Base-by-base conservation (phyloP, 2,113 vertebrate genomes). In the Amblyopsis rosae region DNA sequence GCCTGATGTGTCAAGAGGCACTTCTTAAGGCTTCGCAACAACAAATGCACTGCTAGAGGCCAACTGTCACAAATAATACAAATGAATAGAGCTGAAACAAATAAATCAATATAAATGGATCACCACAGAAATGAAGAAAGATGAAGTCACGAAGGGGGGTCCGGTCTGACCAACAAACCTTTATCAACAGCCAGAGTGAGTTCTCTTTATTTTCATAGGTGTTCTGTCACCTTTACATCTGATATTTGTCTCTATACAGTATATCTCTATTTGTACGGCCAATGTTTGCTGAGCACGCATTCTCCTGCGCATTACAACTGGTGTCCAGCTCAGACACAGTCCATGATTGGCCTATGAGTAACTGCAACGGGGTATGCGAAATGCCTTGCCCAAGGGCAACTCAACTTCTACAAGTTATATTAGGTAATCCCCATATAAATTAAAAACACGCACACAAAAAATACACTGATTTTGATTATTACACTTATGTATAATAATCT, bases 1-100 rank as follows among this genome's bases (percentile, higher is more conserved):
- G 50, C 59, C 64, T 72, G 80, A 76, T n/a, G 41, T 76, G 81
- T 89, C 81, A 81, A 89, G 77, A 82, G 80, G 70, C 79, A 77
- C 80, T 82, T 82, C 72, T 60, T 49, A 55, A 56, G 55, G 68
- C 77, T 70, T 71, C 77, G 55, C 41, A 80, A 73, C 77, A 84
- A 78, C 76, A 78, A 72, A 81, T 78, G 61, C 65, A 35, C 71
- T 0, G 75, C 84, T 57, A 12, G 48, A 83, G 73, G 84, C 80
- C 70, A 79, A 70, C 35, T 73, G 75, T 74, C 76, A 68, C 35
- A 9, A n/a, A 58, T 16, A 8, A 10, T 3, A 62, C 49, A 47
- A 69, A 60, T 53, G 13, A 75, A 54, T 47, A 67, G 19, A 3
- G 15, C 51, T 46, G n/a, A 26, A 1, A 65, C 35, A 66, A 57